Conservation (phyloP, 2,888 invertebrate genomes). For the Chouioia cunea region DNA sequence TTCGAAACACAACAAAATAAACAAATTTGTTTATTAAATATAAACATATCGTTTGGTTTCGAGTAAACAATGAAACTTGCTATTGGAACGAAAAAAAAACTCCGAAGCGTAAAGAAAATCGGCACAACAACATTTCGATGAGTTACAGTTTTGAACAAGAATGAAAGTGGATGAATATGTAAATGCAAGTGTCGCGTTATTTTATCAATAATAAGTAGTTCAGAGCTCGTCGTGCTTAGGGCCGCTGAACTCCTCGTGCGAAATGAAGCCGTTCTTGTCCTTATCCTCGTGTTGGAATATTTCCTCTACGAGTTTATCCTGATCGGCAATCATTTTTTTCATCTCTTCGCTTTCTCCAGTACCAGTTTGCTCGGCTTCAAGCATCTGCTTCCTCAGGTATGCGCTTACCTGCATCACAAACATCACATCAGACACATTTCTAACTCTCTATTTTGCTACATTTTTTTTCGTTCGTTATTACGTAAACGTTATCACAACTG, state of each 20-base stretch:
- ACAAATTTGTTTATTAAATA: too few species aligned
- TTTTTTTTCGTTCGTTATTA: too few species aligned
- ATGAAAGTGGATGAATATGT: neutral
- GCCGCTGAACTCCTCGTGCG: conserved; percentile 95
- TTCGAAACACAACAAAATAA: too few species aligned
- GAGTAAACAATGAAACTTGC: too few species aligned
- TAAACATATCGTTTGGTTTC: too few species aligned
- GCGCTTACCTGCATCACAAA: conserved; percentile 80
- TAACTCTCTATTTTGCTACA: too few species aligned
- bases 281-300: conserved; percentile 98
- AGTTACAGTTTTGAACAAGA: too few species aligned
- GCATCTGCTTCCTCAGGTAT: conserved; percentile 93
- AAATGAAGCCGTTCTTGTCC: conserved; percentile 96
- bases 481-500: too few species aligned
- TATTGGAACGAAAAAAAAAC: too few species aligned
- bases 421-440: too few species aligned
- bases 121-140: too few species aligned
- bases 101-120: too few species aligned
- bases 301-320: conserved; percentile 94
- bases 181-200: neutral
- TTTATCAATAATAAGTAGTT: conserved; percentile 55
- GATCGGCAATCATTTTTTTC: conserved; percentile 86
- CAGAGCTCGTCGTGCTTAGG: conserved; percentile 98
- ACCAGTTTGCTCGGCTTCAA: conserved; percentile 75
- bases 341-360: conserved; percentile 81